Base-by-base conservation (phyloP, 2,888 invertebrate genomes). In the Mesoligia furuncula region DNA sequence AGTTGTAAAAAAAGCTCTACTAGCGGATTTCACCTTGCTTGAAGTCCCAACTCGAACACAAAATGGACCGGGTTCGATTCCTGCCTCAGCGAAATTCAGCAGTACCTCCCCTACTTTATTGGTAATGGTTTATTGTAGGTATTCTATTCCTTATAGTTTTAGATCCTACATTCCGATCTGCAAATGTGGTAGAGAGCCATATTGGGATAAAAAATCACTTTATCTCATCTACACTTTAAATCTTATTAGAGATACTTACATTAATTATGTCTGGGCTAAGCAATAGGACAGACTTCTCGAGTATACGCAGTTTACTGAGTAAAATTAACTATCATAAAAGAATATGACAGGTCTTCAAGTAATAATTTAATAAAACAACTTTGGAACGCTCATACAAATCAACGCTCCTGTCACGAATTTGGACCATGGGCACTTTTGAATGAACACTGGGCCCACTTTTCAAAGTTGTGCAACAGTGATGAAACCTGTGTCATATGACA, bases 271-370 rank as follows among this genome's bases (percentile, higher is more conserved):
- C 9, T 48, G 11, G 11, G 20, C 17, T 72, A 20, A 27, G 15
- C 15, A 73, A 36, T 6, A 2, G n/a, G 11, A 45, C 20, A 13
- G 8, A 13, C 36, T 48, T 73, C 24, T 73, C 11, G 24, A 51
- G 11, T 73, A 13, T 54, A 54, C 17, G 20, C 39, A 27, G 20
- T 20, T 45, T 67, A 24, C 13, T 24, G 20, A 45, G 13, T 45
- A 20, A 67, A 67, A 72, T 48, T 27, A 20, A 20, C 7, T 36
- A 15, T 39, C 2, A 11, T 7, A 27, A 17, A 51, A 51, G 4
- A 73, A 73, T 73, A 39, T 27, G 71, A n/a, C 39, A 27, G 24
- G 20, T 20, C 20, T 57, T 6, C 13, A 42, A 57, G 31, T 72
- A 51, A 7, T 73, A 17, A 8, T 39, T 24, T 13, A 39, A 27